Percentiles rank a stretch among this genome's conserved stretches.
Evolutionary conservation across 2,113 vertebrate species (phyloP).

Genomic region (Amphiprion ocellaris): DNA sequence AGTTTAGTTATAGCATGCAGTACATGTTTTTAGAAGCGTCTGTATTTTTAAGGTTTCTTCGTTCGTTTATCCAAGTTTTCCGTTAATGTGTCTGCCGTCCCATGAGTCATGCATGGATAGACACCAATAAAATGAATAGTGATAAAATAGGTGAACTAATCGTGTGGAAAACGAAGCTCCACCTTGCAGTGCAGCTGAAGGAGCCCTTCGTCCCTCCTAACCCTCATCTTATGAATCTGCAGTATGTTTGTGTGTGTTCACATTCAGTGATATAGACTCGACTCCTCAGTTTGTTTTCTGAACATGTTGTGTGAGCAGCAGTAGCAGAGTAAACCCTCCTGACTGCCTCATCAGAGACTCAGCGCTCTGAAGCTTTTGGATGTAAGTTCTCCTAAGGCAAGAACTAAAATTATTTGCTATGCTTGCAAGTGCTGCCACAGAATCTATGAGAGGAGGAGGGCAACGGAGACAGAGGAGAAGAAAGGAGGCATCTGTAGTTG

Average conservation of each 20-base stretch:
- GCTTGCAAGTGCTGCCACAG: constrained; percentile 8
- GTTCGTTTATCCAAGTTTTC: too few species aligned
- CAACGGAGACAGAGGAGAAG: constrained; percentile 7
- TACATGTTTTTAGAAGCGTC: too few species aligned
- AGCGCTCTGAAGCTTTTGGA: constrained; percentile 11
- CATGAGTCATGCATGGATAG: too few species aligned
- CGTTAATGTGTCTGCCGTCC: too few species aligned
- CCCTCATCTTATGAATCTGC: neutral
- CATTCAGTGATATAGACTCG: neutral
- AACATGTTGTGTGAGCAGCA: constrained; percentile 1
- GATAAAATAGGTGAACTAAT: too few species aligned
- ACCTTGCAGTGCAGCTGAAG: neutral
- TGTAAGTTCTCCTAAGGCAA: constrained; percentile 28
- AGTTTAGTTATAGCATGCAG: too few species aligned
- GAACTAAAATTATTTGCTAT: constrained; percentile 17
- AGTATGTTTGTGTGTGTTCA: too few species aligned
- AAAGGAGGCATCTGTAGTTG: constrained; percentile 10
- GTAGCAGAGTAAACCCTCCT: constrained; percentile 13
- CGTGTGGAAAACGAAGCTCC: too few species aligned
- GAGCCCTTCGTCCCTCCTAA: neutral
- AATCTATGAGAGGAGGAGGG: neutral
- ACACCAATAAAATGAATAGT: too few species aligned
- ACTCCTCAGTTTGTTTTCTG: constrained; percentile 15
- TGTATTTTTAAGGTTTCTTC: too few species aligned
- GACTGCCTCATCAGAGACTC: constrained; percentile 23